Evolutionary conservation across 1,140 invertebrate genomes (phyloP), one percentile per base, ranked within the genome.

Genomic region (Trichonephila inaurata): DNA sequence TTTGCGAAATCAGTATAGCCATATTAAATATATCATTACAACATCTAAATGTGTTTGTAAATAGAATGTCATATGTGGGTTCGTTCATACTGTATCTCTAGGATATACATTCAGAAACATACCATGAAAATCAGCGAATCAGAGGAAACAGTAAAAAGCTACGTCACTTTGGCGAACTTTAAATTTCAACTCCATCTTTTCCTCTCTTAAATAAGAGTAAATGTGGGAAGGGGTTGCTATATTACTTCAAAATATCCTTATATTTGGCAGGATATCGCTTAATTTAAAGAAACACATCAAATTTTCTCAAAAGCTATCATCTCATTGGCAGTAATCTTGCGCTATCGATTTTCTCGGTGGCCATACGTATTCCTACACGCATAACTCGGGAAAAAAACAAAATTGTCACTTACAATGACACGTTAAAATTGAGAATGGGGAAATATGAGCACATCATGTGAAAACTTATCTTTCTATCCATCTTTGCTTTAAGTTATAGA

Each of bases 11-110:
- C 72, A 77, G 21, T 18, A 16, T 6, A 40, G 24, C 18, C 72
- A 77, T 28, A 24, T 14, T 77, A 40, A 19, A 77, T 77, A 33
- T 40, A 33, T 77, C 10, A 51, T 51, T 12, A 14, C 10, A 77
- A 77, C 72, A 77, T 28, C 24, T 69, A 69, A 69, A 33, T 6
- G 33, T 77, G 72, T 77, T 77, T 33, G 72, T 77, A 77, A 77
- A 77, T 77, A 77, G 72, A 77, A 18, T 77, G 72, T 40, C 72
- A 77, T 77, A 28, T 33, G 33, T 14, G 33, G 14, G 7, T 51
- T 77, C 24, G 0, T 1, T 77, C 72, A 40, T 40, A 77, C 28
- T 7, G 14, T 77, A 12, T 40, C 28, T 19, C 3, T 28, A 21
- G 72, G 1, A 40, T 1, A 18, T 77, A 77, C 28, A 28, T 33